Evolutionary conservation across 2,888 invertebrate species (phyloP), one percentile per base, ranked within the genome.

Genomic region (Drosophila helvetica): DNA sequence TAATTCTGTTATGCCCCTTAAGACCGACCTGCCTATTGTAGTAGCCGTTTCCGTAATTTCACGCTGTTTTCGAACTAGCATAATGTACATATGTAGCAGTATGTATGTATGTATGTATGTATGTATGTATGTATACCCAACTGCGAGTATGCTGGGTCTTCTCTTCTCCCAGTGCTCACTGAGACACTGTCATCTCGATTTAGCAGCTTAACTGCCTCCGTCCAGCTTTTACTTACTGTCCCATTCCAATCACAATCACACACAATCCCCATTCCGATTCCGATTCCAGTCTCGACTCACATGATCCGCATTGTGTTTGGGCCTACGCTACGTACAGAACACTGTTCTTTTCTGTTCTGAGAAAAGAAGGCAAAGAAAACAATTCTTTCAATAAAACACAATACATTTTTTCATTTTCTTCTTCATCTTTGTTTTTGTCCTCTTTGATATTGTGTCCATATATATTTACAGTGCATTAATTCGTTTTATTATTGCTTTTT

Each of bases 361-460:
- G 73, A 69, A 69, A 73, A 72, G 63, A 33, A 68, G 68, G 68
- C 73, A 62, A 48, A 72, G 73, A 30, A 73, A 62, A 69, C 68
- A 73, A 69, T 69, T 73, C 68, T 74, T 72, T 57, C 48, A 72
- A 73, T 72, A 63, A 63, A 63, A 63, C 51, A 69, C 68, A 69
- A 69, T 69, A 62, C 68, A 69, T 73, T 72, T 73, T 57, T 57
- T 48, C 38, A n/a, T 48, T 57, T 57, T 57, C 57, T 72, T 69
- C 68, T 45, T 54, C 42, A 43, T 52, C 62, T 72, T 73, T 69
- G 68, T 72, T 69, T 68, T 68, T 64, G 52, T 64, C 63, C 73
- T 72, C 47, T 43, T 62, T 30, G 64, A 72, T 62, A 69, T 72
- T 69, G 73, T 69, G 53, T 62, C 43, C 38, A 54, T 45, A 51